These are phyloP conservation scores for Eupithecia tripunctaria DNA, from an alignment of 2,888 invertebrate species.

Conservation along the genomic window DNA sequence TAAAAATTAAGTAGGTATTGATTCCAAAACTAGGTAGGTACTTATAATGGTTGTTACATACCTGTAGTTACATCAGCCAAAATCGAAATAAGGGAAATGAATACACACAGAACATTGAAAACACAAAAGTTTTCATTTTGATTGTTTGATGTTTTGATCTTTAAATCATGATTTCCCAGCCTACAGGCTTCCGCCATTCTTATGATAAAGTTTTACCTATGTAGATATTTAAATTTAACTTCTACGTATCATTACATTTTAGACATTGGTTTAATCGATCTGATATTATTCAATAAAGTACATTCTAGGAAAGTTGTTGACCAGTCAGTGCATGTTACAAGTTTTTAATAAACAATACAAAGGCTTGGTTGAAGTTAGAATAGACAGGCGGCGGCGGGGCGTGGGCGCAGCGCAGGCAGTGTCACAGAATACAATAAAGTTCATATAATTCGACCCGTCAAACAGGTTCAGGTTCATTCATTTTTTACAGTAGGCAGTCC, in stretches of 20 bases:
- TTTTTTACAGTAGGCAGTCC: conserved; percentile 8
- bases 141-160: conserved; percentile 64
- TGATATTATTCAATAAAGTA: background rate
- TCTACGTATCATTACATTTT: conserved; percentile 25
- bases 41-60: conserved; percentile 53
- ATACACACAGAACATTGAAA: conserved; percentile 81
- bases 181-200: conserved; percentile 80
- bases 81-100: conserved; percentile 84
- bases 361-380: conserved; percentile 17
- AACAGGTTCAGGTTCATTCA: conserved; percentile 19
- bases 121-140: conserved; percentile 80
- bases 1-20: background rate
- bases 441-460: background rate
- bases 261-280: conserved; percentile 33
- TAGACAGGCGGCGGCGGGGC: conserved; percentile 19
- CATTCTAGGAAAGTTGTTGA: background rate
- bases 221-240: conserved; percentile 3
- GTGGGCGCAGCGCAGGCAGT: conserved; percentile 54
- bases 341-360: conserved; percentile 37
- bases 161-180: conserved; percentile 64
- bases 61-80: conserved; percentile 85
- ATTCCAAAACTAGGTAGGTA: background rate
- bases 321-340: conserved; percentile 50
- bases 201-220: conserved; percentile 11
- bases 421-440: conserved; percentile 29